phyloP scores from a whole-genome alignment of 1,140 invertebrate species.

The Drosophila chauvacae region DNA sequence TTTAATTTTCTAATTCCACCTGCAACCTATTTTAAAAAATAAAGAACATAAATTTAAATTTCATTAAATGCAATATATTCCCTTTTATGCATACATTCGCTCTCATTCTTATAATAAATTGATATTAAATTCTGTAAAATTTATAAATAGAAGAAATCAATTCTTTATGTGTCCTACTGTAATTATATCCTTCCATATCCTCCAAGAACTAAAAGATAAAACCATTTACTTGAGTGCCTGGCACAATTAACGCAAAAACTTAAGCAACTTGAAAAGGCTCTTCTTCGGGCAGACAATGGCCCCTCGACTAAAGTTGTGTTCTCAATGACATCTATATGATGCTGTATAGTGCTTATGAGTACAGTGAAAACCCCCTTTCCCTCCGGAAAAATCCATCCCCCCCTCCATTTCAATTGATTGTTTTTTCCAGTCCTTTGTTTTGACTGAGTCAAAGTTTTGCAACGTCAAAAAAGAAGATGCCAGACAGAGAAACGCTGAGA shows the following conservation, averaged over 20 bases:
- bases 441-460: slow-evolving; percentile 45
- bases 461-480: slow-evolving; percentile 37
- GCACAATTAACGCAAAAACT: slow-evolving; percentile 30
- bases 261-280: slow-evolving; percentile 16
- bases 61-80: too few species aligned
- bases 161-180: not conserved
- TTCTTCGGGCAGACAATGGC: slow-evolving; percentile 27
- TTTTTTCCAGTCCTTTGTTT: slow-evolving; percentile 37
- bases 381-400: not conserved
- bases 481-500: slow-evolving; percentile 30
- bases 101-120: too few species aligned
- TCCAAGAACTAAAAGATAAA: not conserved
- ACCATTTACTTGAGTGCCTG: slow-evolving; percentile 4
- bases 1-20: too few species aligned
- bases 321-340: slow-evolving; percentile 31
- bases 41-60: too few species aligned
- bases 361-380: not conserved
- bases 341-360: slow-evolving; percentile 17
- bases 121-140: not conserved
- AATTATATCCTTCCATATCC: not conserved
- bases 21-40: too few species aligned
- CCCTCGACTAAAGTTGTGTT: slow-evolving; percentile 33
- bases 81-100: too few species aligned
- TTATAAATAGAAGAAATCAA: too few species aligned
- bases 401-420: not conserved